Conservation (phyloP, 2,113 vertebrate genomes). For the Hemicordylus capensis region DNA sequence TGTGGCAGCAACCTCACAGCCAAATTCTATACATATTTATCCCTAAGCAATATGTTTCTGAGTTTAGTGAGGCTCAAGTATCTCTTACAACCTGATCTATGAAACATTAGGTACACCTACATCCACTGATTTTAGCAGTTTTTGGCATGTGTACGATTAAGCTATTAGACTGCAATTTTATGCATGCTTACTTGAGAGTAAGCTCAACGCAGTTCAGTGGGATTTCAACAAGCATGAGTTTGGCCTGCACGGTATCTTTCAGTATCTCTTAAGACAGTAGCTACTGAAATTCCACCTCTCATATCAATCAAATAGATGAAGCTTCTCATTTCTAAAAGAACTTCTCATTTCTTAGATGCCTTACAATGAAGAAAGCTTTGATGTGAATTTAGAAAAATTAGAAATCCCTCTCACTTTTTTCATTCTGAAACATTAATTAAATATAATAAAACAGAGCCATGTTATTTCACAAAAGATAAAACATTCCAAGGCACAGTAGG, state of each 20-base stretch:
- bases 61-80: background rate
- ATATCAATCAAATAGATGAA: background rate
- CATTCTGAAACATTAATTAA: background rate
- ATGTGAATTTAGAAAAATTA: background rate
- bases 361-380: background rate
- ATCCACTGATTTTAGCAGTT: background rate
- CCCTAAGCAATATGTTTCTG: background rate
- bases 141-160: background rate
- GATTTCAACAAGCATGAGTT: background rate
- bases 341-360: background rate
- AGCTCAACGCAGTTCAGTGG: background rate
- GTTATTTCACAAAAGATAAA: background rate
- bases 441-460: background rate
- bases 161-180: background rate
- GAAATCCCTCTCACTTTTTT: background rate
- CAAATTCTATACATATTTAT: background rate
- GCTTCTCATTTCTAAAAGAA: background rate
- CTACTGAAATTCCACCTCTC: background rate
- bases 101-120: background rate
- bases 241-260: constrained; percentile 6
- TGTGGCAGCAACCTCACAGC: background rate
- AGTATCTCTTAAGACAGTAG: accelerated
- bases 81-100: background rate
- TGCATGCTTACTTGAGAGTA: background rate
- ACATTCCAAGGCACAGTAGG: background rate